phyloP scores from a whole-genome alignment of 2,888 invertebrate genomes.

The Oscheius onirici region DNA sequence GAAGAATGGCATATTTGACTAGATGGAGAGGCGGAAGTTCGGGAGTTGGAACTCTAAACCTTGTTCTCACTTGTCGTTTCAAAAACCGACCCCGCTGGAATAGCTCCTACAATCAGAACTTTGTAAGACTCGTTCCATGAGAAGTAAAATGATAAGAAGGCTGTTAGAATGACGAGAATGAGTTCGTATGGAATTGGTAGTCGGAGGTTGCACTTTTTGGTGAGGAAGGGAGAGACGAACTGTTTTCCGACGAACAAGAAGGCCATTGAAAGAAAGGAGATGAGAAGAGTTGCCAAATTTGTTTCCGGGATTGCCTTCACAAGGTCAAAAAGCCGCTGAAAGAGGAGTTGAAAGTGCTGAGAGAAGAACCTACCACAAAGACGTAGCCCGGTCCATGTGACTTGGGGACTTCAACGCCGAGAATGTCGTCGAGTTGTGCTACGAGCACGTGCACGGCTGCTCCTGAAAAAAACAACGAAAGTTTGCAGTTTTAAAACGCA shows the following conservation, averaged over 20 bases:
- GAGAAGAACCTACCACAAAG: constrained; percentile 44
- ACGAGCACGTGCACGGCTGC: constrained; percentile 74
- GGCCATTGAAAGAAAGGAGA: constrained; percentile 74
- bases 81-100: constrained; percentile 31
- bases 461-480: constrained; percentile 66
- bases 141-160: constrained; percentile 4
- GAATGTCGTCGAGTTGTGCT: constrained; percentile 73
- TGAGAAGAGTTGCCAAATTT: constrained; percentile 76
- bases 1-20: constrained; percentile 74
- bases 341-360: background rate
- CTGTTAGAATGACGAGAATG: constrained; percentile 47
- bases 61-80: background rate
- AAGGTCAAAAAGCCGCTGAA: constrained; percentile 74
- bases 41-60: constrained; percentile 53
- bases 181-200: constrained; percentile 72
- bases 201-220: constrained; percentile 68
- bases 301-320: constrained; percentile 78
- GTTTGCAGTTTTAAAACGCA: background rate
- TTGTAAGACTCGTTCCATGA: constrained; percentile 5
- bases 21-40: constrained; percentile 58
- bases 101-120: constrained; percentile 21
- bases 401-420: constrained; percentile 72
- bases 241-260: constrained; percentile 72
- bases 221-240: constrained; percentile 72
- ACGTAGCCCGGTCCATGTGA: constrained; percentile 73